A percentile compares a stretch with the other conserved stretches of the same genome.
Conservation (phyloP, 2,888 invertebrate genomes). For the Pediacus dermestoides region DNA sequence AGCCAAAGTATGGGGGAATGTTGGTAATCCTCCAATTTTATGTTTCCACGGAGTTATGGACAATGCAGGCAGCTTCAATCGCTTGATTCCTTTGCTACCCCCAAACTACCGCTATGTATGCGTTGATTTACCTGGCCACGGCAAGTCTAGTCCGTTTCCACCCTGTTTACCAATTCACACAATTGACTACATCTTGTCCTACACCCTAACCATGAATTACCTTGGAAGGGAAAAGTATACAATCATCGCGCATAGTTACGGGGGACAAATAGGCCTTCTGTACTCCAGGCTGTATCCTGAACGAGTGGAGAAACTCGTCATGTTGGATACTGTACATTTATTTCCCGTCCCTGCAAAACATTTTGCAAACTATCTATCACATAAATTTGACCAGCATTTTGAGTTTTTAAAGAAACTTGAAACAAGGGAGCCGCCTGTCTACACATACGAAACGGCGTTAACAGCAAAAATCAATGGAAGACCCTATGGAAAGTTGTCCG, state of each 20-base stretch:
- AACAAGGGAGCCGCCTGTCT: conserved; percentile 35
- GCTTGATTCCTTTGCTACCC: conserved; percentile 55
- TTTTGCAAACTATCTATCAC: conserved; percentile 37
- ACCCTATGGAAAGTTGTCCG: conserved; percentile 40
- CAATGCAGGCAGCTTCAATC: conserved; percentile 59
- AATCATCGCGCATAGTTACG: conserved; percentile 49
- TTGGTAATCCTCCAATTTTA: conserved; percentile 54
- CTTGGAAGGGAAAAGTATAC: conserved; percentile 40
- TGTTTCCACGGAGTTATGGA: conserved; percentile 60
- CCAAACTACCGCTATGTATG: conserved; percentile 48
- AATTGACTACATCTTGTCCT: conserved; percentile 48
- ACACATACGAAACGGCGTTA: conserved; percentile 52
- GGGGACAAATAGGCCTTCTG: conserved; percentile 49
- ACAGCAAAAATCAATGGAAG: conserved; percentile 51
- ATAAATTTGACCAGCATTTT: conserved; percentile 44
- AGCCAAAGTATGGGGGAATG: conserved; percentile 63
- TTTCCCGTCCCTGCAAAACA: conserved; percentile 28
- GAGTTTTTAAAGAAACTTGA: conserved; percentile 36
- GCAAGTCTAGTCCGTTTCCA: conserved; percentile 56
- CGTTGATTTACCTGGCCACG: conserved; percentile 61
- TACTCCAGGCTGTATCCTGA: conserved; percentile 49
- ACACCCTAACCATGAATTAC: conserved; percentile 36
- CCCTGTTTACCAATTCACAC: conserved; percentile 41
- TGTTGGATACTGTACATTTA: conserved; percentile 48
- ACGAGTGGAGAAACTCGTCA: conserved; percentile 47